Evolutionary conservation across 2,888 invertebrate species (phyloP).

Genomic region (Eristalinus aeneus): DNA sequence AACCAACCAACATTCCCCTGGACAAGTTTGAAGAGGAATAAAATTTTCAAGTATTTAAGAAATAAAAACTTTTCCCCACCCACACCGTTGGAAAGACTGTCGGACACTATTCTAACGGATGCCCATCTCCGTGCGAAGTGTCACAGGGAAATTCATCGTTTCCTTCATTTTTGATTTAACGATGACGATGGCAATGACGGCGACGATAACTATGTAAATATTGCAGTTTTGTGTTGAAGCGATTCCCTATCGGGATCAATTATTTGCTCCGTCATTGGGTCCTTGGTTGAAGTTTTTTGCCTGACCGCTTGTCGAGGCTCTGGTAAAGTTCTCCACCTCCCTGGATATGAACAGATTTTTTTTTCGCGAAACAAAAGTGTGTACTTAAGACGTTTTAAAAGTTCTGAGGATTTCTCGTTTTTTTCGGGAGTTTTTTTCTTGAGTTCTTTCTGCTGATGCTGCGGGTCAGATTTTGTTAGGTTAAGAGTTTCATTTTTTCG

Average conservation of each 20-base stretch:
- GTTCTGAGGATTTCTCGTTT: slow-evolving; percentile 26
- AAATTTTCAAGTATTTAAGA: slow-evolving; percentile 46
- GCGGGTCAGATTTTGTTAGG: slow-evolving; percentile 54
- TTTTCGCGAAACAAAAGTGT: slow-evolving; percentile 39
- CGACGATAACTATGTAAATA: slow-evolving; percentile 50
- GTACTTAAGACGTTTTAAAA: slow-evolving; percentile 40
- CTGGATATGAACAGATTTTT: neutral
- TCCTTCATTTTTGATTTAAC: slow-evolving; percentile 3
- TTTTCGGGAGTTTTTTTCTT: neutral
- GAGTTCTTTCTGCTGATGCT: slow-evolving; percentile 23
- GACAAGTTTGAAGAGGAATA: slow-evolving; percentile 32
- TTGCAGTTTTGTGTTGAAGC: slow-evolving; percentile 23
- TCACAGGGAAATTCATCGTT: slow-evolving; percentile 41
- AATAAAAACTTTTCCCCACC: slow-evolving; percentile 11
- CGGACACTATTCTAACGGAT: neutral
- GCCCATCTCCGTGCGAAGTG: neutral
- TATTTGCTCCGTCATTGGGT: slow-evolving; percentile 55
- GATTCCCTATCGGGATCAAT: slow-evolving; percentile 39
- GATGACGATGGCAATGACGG: neutral
- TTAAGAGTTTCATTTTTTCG: slow-evolving; percentile 21
- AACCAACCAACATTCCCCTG: slow-evolving; percentile 4
- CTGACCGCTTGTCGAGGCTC: neutral
- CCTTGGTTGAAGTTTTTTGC: neutral
- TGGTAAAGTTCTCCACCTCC: neutral
- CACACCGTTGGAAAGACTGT: neutral